Conservation (phyloP, 2,113 vertebrate genomes). For the Laterallus jamaicensis region DNA sequence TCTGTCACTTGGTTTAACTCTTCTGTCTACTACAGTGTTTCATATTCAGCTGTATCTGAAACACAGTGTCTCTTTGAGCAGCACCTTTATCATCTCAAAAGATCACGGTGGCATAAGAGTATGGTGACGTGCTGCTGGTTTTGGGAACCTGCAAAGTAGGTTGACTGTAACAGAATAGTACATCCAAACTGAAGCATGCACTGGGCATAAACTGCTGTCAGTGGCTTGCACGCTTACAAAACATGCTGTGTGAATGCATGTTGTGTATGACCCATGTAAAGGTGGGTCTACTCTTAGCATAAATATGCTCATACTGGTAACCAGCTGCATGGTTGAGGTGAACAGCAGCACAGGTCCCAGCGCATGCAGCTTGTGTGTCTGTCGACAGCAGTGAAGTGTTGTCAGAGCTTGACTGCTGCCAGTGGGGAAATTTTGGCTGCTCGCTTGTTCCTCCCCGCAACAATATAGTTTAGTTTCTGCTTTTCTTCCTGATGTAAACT, state of each 20-base stretch:
- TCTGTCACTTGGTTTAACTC: background rate
- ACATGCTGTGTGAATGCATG: background rate
- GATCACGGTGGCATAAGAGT: background rate
- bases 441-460: background rate
- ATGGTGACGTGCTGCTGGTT: background rate
- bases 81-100: background rate
- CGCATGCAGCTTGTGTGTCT: fast-evolving
- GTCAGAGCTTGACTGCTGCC: background rate
- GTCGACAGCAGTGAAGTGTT: background rate
- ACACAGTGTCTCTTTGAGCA: background rate
- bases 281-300: background rate
- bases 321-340: background rate
- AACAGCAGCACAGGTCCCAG: background rate
- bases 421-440: background rate
- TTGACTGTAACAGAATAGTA: background rate
- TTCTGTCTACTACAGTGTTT: background rate
- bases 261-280: no score
- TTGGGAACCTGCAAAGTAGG: background rate
- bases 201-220: background rate
- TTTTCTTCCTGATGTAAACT: background rate
- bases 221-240: background rate
- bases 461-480: background rate
- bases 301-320: background rate
- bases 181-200: background rate
- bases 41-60: background rate